Conservation (phyloP, 2,888 invertebrate species). For the Lucinisca nassula region DNA sequence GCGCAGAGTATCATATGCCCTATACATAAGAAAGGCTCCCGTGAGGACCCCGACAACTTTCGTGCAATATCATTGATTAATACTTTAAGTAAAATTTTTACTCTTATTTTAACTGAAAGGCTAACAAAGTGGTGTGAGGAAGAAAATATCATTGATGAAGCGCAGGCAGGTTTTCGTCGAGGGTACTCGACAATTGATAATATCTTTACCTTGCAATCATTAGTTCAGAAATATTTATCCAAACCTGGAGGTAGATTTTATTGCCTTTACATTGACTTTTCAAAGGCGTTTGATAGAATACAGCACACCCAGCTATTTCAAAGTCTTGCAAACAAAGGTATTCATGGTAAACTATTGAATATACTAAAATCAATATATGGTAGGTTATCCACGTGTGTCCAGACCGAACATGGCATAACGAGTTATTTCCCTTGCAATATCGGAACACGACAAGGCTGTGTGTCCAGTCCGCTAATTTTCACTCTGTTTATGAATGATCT, state of each 20-base stretch:
- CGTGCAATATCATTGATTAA: conserved; percentile 32
- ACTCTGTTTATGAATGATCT: neutral
- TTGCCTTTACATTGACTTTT: conserved; percentile 26
- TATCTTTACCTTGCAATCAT: conserved; percentile 10
- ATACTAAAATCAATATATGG: conserved; percentile 17
- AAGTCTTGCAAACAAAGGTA: conserved; percentile 13
- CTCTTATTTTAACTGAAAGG: neutral
- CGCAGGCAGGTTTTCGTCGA: conserved; percentile 28
- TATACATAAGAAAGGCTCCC: conserved; percentile 27
- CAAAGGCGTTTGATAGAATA: conserved; percentile 28
- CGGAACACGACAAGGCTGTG: neutral
- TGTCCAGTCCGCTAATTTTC: neutral
- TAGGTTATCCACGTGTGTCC: neutral
- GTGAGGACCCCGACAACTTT: conserved; percentile 7
- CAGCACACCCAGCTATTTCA: conserved; percentile 8
- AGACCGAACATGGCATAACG: neutral
- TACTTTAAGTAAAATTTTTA: conserved; percentile 19
- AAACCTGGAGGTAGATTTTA: conserved; percentile 11
- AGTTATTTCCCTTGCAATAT: conserved; percentile 14
- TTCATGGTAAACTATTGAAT: conserved; percentile 1
- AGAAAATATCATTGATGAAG: conserved; percentile 21
- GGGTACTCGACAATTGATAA: conserved; percentile 28
- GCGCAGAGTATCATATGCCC: conserved; percentile 7
- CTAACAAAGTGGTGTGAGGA: conserved; percentile 17
- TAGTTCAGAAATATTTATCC: conserved; percentile 19